These are phyloP conservation scores for Trichonephila clavipes DNA, from an alignment of 1,140 invertebrate species.

Conservation along the genomic window DNA sequence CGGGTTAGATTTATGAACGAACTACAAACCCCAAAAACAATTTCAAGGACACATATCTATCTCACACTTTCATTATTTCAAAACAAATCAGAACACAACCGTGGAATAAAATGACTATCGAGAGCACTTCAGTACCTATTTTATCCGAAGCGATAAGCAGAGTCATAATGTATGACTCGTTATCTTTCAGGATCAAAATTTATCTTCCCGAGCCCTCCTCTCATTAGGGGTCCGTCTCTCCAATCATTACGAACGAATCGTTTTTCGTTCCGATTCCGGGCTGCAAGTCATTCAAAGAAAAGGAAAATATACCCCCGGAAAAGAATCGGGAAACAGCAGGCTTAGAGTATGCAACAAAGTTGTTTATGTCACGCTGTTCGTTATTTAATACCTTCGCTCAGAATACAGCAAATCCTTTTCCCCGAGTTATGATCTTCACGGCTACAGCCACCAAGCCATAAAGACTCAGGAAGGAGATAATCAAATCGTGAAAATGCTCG, in stretches of 20 bases:
- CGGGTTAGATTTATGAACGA: too few relatives aligned
- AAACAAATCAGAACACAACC: background rate
- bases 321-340: constrained; percentile 37
- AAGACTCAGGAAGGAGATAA: constrained; percentile 34
- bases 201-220: background rate
- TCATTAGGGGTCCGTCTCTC: background rate
- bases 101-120: background rate
- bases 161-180: constrained; percentile 17
- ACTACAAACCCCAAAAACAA: background rate
- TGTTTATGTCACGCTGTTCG: constrained; percentile 45
- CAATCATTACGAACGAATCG: constrained; percentile 30
- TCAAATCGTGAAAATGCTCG: constrained; percentile 52
- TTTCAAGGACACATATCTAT: background rate
- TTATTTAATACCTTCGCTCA: constrained; percentile 42
- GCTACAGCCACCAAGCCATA: constrained; percentile 45
- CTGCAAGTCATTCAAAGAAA: constrained; percentile 1
- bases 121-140: background rate
- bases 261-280: background rate
- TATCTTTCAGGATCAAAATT: constrained; percentile 23
- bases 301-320: background rate
- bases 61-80: background rate
- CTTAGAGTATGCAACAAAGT: constrained; percentile 39
- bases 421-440: constrained; percentile 52
- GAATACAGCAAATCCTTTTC: constrained; percentile 42
- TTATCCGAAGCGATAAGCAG: background rate